A percentile compares a stretch with the other conserved stretches of the same genome.
phyloP scores from a whole-genome alignment of 2,888 invertebrate species.

The Cistogaster globosa region DNA sequence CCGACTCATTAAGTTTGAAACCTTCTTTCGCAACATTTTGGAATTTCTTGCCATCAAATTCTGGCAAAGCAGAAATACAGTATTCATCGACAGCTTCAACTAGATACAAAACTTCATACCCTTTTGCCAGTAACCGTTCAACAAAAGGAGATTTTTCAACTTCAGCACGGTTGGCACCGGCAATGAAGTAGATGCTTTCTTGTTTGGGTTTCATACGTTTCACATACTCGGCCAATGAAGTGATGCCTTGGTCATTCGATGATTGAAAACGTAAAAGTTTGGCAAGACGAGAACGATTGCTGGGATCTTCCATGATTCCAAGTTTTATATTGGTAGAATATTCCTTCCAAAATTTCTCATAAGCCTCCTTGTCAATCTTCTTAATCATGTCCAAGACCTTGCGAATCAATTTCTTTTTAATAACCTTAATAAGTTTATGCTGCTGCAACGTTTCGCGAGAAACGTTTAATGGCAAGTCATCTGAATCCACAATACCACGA shows the following conservation, averaged over 20 bases:
- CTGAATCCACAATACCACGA: conserved; percentile 98
- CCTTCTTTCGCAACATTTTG: conserved; percentile 99
- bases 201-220: conserved; percentile 97
- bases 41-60: conserved; percentile 99
- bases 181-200: conserved; percentile 97
- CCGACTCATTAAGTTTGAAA: conserved; percentile 91
- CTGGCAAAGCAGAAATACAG: conserved; percentile 96
- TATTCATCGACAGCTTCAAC: conserved; percentile 99
- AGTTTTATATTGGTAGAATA: conserved; percentile 98
- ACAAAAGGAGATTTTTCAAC: conserved; percentile 97
- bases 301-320: conserved; percentile 98
- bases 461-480: conserved; percentile 98
- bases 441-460: conserved; percentile 99
- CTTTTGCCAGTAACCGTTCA: conserved; percentile 95
- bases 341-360: conserved; percentile 98
- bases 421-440: conserved; percentile 99
- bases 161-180: conserved; percentile 93
- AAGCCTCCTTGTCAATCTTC: conserved; percentile 95
- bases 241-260: conserved; percentile 87
- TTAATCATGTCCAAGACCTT: conserved; percentile 99
- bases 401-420: conserved; percentile 98
- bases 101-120: conserved; percentile 97
- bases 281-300: conserved; percentile 96
- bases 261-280: conserved; percentile 96
- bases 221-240: conserved; percentile 94